phyloP scores from a whole-genome alignment of 2,113 vertebrate species.

The Ceuthmochares aereus region DNA sequence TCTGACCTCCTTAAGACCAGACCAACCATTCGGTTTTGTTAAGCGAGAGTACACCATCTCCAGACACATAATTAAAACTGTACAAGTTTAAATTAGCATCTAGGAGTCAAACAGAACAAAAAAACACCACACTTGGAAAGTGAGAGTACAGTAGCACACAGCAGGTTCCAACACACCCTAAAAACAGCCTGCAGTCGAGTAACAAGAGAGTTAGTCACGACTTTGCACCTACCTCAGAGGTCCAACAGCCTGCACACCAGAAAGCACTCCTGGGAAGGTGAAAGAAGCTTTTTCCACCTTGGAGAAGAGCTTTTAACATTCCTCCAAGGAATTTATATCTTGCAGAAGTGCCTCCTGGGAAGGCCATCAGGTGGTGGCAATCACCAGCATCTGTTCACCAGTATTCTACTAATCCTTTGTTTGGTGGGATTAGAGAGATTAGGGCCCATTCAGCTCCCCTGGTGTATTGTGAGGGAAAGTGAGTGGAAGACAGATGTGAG shows the following conservation, averaged over 20 bases:
- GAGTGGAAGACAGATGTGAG: background rate
- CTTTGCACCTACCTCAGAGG: background rate
- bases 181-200: background rate
- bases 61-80: background rate
- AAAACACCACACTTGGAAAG: background rate
- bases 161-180: background rate
- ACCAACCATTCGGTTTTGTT: background rate
- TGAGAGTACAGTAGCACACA: background rate
- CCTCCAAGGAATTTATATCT: background rate
- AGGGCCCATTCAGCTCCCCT: background rate
- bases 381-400: background rate
- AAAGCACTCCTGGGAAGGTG: fast-evolving
- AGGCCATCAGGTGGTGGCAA: background rate
- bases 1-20: background rate
- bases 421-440: background rate
- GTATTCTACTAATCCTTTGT: background rate
- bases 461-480: fast-evolving
- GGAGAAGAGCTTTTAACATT: fast-evolving
- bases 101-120: background rate
- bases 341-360: background rate
- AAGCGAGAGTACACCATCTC: background rate
- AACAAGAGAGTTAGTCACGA: fast-evolving
- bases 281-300: fast-evolving
- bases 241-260: background rate
- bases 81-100: background rate